Conservation (phyloP, 92 coral and sea anemone genomes). For the Phymanthus crucifer region DNA sequence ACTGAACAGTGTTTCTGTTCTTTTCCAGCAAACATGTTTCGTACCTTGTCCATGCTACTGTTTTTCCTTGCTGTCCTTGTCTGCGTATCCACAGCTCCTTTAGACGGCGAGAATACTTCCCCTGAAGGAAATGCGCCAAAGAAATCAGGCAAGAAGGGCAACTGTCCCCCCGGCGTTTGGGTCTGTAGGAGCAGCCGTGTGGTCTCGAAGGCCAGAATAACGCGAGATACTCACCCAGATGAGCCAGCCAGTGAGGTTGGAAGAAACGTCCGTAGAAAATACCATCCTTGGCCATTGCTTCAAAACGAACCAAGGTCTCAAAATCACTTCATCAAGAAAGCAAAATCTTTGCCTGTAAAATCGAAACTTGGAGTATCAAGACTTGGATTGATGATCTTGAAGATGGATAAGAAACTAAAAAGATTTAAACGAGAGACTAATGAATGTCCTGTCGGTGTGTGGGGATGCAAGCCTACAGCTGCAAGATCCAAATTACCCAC, state of each 20-base stretch:
- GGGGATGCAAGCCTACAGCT: conserved; percentile 25
- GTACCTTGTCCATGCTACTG: neutral
- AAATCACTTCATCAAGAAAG: neutral
- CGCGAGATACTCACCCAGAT: neutral
- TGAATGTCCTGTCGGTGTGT: conserved; percentile 9
- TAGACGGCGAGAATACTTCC: neutral
- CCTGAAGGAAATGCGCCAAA: neutral
- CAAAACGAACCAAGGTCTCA: neutral
- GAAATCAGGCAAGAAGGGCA: neutral
- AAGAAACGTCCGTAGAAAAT: neutral
- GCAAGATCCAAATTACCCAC: neutral
- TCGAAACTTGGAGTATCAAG: neutral
- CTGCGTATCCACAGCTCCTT: neutral
- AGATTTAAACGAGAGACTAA: neutral
- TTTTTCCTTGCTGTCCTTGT: neutral
- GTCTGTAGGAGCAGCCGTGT: neutral
- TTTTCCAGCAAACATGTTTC: neutral
- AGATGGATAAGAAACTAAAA: neutral
- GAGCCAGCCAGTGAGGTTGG: neutral
- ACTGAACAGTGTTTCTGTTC: no score
- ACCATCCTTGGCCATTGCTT: neutral
- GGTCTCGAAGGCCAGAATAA: neutral
- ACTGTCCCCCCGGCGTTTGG: conserved; percentile 16
- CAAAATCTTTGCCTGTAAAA: neutral
- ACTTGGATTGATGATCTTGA: neutral